Evolutionary conservation across 2,113 vertebrate genomes (phyloP).

Genomic region (Triplophysa tibetana): DNA sequence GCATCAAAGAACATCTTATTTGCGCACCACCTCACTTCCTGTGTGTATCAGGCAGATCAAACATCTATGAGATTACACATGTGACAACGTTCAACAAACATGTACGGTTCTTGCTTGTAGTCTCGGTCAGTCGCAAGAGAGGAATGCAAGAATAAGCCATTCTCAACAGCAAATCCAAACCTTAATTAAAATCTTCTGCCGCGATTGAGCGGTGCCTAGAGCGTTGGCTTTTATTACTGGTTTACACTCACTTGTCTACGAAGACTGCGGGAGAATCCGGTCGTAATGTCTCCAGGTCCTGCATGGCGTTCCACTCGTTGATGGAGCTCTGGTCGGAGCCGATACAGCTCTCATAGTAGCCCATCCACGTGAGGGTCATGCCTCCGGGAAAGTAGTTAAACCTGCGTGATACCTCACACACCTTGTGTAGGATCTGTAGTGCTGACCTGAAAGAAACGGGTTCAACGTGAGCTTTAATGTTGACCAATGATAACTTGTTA

Average conservation of each 20-base stretch:
- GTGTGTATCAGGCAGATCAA: not conserved
- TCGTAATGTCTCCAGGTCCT: conserved; percentile 89
- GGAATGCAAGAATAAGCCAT: not conserved
- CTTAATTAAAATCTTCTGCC: not conserved
- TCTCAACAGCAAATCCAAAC: not conserved
- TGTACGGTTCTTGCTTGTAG: not conserved
- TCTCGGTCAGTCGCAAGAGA: not conserved
- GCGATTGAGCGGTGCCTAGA: not conserved
- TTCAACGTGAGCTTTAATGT: not conserved
- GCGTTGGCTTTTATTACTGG: conserved; percentile 48
- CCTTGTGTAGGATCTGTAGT: conserved; percentile 94
- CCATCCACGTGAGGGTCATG: conserved; percentile 90
- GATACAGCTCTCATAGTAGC: conserved; percentile 94
- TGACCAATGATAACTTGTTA: too few relatives aligned
- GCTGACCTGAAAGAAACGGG: conserved; percentile 81
- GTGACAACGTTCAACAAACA: not conserved
- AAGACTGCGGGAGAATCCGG: conserved; percentile 91
- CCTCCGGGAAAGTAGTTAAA: conserved; percentile 94
- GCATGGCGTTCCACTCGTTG: conserved; percentile 98
- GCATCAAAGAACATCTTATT: conserved; percentile 2
- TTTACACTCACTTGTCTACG: conserved; percentile 80
- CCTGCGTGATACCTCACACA: conserved; percentile 87
- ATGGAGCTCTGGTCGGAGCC: conserved; percentile 94
- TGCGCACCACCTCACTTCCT: not conserved
- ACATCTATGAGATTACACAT: not conserved